Percentiles rank a stretch among this genome's conserved stretches.
Conservation (phyloP, 2,797 vertebrate species). For the Poecile montanus region DNA sequence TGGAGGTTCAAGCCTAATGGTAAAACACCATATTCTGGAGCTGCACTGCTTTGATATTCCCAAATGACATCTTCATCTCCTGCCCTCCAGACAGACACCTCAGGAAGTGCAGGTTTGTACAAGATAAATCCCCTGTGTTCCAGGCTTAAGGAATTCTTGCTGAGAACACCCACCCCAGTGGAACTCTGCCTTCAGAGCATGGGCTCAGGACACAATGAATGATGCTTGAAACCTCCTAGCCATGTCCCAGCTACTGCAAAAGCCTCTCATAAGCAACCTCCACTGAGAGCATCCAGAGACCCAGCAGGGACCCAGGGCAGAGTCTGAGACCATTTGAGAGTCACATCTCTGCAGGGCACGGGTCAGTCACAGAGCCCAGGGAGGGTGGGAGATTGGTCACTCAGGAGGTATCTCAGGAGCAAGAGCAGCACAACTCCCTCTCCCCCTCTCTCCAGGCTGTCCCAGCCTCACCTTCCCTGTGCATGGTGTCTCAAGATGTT, state of each 20-base stretch:
- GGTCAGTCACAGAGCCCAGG: not conserved
- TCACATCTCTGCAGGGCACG: fast-evolving
- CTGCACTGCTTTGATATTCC: not conserved
- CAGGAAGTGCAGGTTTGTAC: not conserved
- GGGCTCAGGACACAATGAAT: not conserved
- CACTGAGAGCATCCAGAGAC: not conserved
- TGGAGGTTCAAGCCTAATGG: not conserved
- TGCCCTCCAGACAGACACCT: not conserved
- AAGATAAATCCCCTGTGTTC: not conserved
- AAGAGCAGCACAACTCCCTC: not conserved
- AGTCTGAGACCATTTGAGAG: not conserved
- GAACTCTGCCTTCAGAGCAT: not conserved
- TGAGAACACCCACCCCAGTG: not conserved
- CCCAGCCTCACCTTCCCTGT: not conserved
- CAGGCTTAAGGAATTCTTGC: not conserved
- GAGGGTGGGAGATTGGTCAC: not conserved
- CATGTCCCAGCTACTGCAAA: not conserved
- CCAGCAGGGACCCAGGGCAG: not conserved
- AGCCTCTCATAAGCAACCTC: not conserved
- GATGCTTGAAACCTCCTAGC: not conserved
- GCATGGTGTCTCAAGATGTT: not conserved
- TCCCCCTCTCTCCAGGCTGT: fast-evolving
- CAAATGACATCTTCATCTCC: not conserved
- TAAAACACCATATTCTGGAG: not conserved
- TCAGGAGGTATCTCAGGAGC: not conserved